A percentile compares a stretch with the other conserved stretches of the same genome.
Evolutionary conservation across 2,797 vertebrate species (phyloP).

Genomic region (Bovichtus diacanthus): DNA sequence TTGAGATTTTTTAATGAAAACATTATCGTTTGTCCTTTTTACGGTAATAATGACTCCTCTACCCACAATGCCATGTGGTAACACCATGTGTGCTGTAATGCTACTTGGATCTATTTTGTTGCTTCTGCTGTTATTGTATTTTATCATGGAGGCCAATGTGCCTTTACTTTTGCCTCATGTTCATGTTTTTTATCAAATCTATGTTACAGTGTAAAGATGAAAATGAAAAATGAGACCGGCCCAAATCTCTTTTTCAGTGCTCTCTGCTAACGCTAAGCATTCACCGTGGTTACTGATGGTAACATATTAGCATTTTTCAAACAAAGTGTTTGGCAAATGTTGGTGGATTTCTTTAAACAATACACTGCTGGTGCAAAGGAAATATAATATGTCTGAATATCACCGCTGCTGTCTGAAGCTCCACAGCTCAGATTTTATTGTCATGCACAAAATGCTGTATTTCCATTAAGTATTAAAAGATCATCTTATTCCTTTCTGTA

Average conservation of each 20-base stretch:
- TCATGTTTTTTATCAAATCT: not conserved
- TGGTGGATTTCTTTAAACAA: not conserved
- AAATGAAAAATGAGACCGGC: no score
- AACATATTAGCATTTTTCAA: not conserved
- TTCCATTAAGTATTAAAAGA: constrained; percentile 27
- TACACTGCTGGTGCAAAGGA: constrained; percentile 7
- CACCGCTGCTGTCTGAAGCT: constrained; percentile 16
- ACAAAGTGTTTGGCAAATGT: not conserved
- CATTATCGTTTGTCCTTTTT: not conserved
- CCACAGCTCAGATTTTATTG: constrained; percentile 12
- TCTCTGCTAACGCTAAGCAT: not conserved
- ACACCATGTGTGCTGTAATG: not conserved
- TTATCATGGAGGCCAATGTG: not conserved
- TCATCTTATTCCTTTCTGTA: constrained; percentile 10
- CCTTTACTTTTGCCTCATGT: constrained; percentile 18
- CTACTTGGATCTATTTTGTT: constrained; percentile 1
- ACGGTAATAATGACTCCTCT: constrained; percentile 3
- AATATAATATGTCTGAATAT: constrained; percentile 21
- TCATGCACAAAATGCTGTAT: constrained; percentile 34
- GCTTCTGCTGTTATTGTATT: not conserved
- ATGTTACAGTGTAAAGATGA: constrained; percentile 2
- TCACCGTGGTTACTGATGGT: not conserved
- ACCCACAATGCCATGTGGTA: not conserved
- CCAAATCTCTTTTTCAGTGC: not conserved
- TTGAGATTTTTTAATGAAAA: not conserved